Conservation (phyloP, 2,797 vertebrate species). For the Rhyacichthys aspro region DNA sequence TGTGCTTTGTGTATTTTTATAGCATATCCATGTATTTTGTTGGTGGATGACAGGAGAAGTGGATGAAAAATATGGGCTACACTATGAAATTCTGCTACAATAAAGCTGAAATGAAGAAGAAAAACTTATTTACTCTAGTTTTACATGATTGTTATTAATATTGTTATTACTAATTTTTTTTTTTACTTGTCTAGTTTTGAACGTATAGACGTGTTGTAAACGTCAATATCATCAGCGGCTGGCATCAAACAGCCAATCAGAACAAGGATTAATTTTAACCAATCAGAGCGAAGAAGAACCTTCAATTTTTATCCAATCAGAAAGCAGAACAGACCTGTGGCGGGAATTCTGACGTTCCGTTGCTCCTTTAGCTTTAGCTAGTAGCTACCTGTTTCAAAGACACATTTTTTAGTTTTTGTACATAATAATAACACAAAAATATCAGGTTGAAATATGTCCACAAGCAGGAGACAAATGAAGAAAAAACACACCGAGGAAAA, state of each 20-base stretch:
- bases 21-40: too few relatives aligned
- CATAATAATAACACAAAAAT: background rate
- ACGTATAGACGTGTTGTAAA: too few relatives aligned
- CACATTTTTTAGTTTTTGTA: background rate
- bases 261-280: background rate
- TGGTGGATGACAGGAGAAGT: too few relatives aligned
- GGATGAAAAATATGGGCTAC: too few relatives aligned
- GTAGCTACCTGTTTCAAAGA: background rate
- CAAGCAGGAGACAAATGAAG: slow-evolving; percentile 2
- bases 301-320: slow-evolving; percentile 7
- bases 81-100: too few relatives aligned
- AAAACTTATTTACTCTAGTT: too few relatives aligned
- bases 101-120: background rate
- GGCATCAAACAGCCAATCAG: too few relatives aligned
- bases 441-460: background rate
- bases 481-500: background rate
- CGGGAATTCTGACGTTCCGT: background rate
- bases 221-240: background rate
- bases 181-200: too few relatives aligned
- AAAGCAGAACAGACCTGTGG: background rate
- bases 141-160: too few relatives aligned
- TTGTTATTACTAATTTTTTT: too few relatives aligned
- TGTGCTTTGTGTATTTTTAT: background rate
- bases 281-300: background rate
- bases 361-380: background rate